phyloP scores from a whole-genome alignment of 2,113 vertebrate genomes.

The Cairina moschata region DNA sequence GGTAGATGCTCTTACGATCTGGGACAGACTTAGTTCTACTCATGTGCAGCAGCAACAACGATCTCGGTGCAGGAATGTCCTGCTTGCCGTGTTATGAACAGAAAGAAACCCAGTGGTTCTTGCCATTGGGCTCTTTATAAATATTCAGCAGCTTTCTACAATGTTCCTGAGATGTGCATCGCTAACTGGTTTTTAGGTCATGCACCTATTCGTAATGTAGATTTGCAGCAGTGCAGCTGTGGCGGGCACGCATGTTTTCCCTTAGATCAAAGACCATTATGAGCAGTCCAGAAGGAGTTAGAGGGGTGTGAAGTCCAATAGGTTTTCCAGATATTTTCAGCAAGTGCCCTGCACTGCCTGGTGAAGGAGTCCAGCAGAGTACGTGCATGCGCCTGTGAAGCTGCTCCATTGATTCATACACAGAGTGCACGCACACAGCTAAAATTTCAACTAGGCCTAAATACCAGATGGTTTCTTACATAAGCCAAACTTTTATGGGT shows the following conservation, averaged over 20 bases:
- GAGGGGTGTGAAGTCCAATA: background rate
- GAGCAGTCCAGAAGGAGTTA: background rate
- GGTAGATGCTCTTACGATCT: background rate
- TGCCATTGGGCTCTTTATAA: background rate
- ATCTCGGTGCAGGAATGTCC: background rate
- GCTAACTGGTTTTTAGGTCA: background rate
- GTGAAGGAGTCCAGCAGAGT: background rate
- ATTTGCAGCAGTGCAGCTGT: background rate
- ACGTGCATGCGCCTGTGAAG: background rate
- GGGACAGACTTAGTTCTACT: background rate
- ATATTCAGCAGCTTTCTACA: background rate
- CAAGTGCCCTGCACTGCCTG: background rate
- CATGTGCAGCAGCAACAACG: background rate
- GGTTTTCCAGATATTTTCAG: background rate
- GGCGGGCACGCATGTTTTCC: background rate
- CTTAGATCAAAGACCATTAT: background rate
- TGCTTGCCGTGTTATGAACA: background rate
- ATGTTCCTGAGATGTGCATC: background rate
- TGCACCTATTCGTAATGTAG: accelerated
- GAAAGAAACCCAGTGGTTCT: background rate
- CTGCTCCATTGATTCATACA: background rate
- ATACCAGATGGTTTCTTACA: background rate
- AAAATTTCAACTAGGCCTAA: background rate
- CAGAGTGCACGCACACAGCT: background rate
- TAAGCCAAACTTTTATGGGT: background rate